A percentile compares a stretch with the other conserved stretches of the same genome.
Evolutionary conservation across 2,113 vertebrate genomes (phyloP).

Genomic region (Phrynosoma blainvillii): DNA sequence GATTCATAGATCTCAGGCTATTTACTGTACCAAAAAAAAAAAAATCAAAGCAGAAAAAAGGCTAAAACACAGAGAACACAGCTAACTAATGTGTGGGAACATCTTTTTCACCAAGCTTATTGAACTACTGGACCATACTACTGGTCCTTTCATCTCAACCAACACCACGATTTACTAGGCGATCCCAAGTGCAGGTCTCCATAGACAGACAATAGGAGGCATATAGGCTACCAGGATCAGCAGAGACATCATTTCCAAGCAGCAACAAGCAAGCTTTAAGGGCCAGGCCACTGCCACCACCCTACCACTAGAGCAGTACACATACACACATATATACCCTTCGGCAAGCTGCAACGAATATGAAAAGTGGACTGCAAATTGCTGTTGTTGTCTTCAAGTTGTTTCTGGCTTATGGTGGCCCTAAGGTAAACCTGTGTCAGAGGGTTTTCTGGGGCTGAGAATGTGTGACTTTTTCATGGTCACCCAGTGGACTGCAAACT

Average conservation of each 20-base stretch:
- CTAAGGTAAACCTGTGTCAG: too few species aligned
- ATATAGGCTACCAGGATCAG: neutral
- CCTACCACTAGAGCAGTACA: neutral
- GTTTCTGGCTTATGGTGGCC: too few species aligned
- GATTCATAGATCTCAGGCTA: neutral
- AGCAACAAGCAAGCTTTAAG: neutral
- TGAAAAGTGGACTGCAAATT: neutral
- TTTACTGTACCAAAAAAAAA: neutral
- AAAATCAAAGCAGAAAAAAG: neutral
- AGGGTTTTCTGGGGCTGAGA: too few species aligned
- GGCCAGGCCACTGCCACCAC: neutral
- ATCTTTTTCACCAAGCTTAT: neutral
- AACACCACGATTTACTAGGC: neutral
- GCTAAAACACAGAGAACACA: neutral
- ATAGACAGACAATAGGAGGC: neutral
- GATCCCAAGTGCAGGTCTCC: neutral
- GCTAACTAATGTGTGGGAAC: neutral
- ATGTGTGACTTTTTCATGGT: too few species aligned
- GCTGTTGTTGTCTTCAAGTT: too few species aligned
- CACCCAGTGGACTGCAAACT: neutral
- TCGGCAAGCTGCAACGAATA: neutral
- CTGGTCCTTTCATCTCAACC: fast-evolving
- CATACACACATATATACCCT: neutral
- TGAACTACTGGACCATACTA: neutral
- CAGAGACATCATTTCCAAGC: neutral